Percentiles rank a stretch among this genome's conserved stretches.
phyloP scores from a whole-genome alignment of 2,113 vertebrate species.

The Glaucomys volans region DNA sequence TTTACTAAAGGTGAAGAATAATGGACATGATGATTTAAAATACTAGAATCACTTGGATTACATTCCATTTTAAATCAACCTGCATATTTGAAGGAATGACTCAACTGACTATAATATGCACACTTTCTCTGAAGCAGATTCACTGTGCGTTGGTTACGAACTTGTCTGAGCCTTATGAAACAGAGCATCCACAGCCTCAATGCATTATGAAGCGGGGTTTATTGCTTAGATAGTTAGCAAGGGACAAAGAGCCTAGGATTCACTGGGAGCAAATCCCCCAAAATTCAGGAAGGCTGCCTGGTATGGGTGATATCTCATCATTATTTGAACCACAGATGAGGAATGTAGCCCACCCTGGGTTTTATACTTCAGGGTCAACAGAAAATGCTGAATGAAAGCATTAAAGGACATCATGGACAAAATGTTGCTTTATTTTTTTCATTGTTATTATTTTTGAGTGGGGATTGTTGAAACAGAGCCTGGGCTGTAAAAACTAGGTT shows the following conservation, averaged over 20 bases:
- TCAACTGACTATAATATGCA: neutral
- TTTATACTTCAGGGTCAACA: neutral
- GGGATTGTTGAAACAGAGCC: too few relatives aligned
- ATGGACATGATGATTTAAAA: neutral
- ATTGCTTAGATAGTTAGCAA: neutral
- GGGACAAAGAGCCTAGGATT: neutral
- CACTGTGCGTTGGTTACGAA: neutral
- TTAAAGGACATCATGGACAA: neutral
- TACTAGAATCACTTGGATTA: neutral
- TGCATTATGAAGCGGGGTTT: neutral
- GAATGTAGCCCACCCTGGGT: neutral
- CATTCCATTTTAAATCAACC: neutral
- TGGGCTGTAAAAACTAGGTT: neutral
- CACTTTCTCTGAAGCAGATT: neutral
- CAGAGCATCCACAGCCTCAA: neutral
- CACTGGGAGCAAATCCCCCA: neutral
- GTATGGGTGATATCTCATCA: neutral
- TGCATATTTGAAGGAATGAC: neutral
- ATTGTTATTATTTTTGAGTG: neutral
- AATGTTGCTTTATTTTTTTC: neutral
- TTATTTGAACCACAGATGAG: neutral
- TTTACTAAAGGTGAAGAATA: neutral
- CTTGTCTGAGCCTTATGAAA: neutral
- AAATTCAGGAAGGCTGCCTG: neutral
- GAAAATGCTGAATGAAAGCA: neutral